These are phyloP conservation scores for Antheraea yamamai DNA, from an alignment of 2,888 invertebrate species.

Conservation along the genomic window DNA sequence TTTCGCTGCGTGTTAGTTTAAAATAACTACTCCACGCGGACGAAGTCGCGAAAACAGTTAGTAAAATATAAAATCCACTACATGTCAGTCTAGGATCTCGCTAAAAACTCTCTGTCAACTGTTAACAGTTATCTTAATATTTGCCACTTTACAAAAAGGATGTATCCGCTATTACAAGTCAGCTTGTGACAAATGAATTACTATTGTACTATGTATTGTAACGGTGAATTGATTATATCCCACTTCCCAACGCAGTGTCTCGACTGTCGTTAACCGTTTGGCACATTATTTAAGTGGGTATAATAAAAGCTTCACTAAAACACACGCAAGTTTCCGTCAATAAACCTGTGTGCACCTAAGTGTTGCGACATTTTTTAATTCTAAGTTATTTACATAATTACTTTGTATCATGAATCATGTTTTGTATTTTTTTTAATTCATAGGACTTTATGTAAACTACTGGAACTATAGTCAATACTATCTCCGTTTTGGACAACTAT, in stretches of 20 bases:
- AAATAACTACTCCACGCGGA: too few species aligned
- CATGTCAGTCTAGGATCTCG: too few species aligned
- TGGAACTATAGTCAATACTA: not conserved
- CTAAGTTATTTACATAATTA: not conserved
- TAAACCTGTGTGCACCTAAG: constrained; percentile 69
- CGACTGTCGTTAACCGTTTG: constrained; percentile 42
- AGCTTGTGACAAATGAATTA: not conserved
- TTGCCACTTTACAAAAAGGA: too few species aligned
- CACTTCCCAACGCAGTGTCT: constrained; percentile 62
- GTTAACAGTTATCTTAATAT: too few species aligned
- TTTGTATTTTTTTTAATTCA: not conserved
- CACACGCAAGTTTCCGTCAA: constrained; percentile 59
- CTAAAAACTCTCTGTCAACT: too few species aligned
- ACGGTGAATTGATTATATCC: constrained; percentile 27
- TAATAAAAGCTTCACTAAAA: constrained; percentile 61
- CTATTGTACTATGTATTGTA: not conserved
- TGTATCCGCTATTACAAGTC: not conserved
- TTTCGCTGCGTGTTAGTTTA: too few species aligned
- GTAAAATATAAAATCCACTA: too few species aligned
- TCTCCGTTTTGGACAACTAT: not conserved
- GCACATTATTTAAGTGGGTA: constrained; percentile 57
- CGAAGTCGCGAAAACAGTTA: too few species aligned
- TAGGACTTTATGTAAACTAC: not conserved
- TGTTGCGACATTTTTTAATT: constrained; percentile 48
- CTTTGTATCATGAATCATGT: not conserved